These are phyloP conservation scores for Hydrotaea cyrtoneurina DNA, from an alignment of 2,888 invertebrate genomes.

Conservation along the genomic window DNA sequence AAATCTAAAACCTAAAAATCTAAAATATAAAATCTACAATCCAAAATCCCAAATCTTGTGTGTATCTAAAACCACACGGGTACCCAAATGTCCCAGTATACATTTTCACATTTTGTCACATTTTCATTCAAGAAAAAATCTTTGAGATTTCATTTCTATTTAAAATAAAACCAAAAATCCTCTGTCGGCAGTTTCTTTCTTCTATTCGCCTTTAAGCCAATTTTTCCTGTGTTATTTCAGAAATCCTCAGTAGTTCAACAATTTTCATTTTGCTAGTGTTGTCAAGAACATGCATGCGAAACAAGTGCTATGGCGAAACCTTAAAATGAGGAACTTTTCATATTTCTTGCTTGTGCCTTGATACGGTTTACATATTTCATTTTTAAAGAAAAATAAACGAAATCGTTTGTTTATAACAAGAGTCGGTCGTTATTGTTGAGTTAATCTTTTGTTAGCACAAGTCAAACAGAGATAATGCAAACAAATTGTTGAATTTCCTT, in stretches of 20 bases:
- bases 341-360: constrained; percentile 1
- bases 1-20: too few relatives aligned
- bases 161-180: too few relatives aligned
- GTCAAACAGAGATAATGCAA: background rate
- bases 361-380: background rate
- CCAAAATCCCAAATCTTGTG: too few relatives aligned
- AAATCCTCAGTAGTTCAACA: background rate
- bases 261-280: constrained; percentile 6
- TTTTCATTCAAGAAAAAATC: too few relatives aligned
- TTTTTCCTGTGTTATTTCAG: background rate
- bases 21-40: too few relatives aligned
- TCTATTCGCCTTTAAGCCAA: background rate
- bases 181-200: background rate
- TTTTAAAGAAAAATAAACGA: background rate
- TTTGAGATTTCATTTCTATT: too few relatives aligned
- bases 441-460: constrained; percentile 10
- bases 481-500: constrained; percentile 13
- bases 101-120: too few relatives aligned
- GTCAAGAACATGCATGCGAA: constrained; percentile 18
- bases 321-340: constrained; percentile 25
- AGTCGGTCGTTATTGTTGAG: constrained; percentile 2
- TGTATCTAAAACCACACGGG: too few relatives aligned
- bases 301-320: too few relatives aligned
- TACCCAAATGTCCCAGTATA: too few relatives aligned
- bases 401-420: background rate